These are phyloP conservation scores for Drosophila fulvimacula DNA, from an alignment of 2,888 invertebrate genomes.

Conservation along the genomic window DNA sequence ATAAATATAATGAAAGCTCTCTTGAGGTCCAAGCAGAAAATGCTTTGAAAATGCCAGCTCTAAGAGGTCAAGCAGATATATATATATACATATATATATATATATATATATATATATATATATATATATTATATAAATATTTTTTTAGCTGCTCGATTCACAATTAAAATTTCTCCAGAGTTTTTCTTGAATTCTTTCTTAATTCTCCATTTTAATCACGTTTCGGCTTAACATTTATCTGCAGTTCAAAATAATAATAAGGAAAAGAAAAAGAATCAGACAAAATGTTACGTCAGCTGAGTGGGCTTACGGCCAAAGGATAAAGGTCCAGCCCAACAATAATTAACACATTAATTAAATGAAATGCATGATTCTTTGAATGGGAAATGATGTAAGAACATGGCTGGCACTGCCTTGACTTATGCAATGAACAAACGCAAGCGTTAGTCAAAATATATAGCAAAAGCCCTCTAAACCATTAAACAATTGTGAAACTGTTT, in stretches of 20 bases:
- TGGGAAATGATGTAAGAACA: neutral
- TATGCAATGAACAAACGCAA: neutral
- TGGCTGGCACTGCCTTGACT: neutral
- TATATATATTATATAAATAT: too few species aligned
- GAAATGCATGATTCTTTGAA: neutral
- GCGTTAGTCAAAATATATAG: neutral
- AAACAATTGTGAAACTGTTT: neutral
- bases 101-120: too few species aligned
- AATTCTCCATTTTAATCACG: neutral
- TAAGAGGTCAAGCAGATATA: too few species aligned
- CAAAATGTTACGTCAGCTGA: neutral
- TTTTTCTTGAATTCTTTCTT: too few species aligned
- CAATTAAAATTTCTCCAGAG: neutral
- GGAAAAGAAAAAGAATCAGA: neutral
- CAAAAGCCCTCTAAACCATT: neutral
- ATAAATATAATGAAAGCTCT: neutral
- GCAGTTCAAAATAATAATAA: neutral
- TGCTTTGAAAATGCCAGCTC: neutral
- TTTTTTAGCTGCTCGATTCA: neutral
- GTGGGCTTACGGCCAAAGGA: conserved; percentile 1
- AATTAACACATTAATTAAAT: conserved; percentile 31
- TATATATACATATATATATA: too few species aligned
- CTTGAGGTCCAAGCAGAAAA: neutral
- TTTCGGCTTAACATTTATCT: neutral
- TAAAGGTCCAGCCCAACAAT: conserved; percentile 6